Conservation (phyloP, 2,797 vertebrate genomes). For the Mycteria americana region DNA sequence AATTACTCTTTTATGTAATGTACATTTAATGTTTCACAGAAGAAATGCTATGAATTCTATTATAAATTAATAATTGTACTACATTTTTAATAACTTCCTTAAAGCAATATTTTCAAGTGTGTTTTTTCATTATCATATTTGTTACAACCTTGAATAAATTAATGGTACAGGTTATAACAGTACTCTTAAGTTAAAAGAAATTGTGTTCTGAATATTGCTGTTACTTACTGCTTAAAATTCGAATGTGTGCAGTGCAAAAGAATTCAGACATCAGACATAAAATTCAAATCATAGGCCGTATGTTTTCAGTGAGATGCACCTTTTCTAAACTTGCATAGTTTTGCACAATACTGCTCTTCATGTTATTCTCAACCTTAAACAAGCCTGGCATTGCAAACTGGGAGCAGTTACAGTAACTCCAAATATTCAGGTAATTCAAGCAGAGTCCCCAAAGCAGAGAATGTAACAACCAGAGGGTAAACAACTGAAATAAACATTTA, state of each 20-base stretch:
- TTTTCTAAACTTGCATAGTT: background rate
- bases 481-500: background rate
- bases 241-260: background rate
- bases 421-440: background rate
- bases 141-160: background rate
- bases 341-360: background rate
- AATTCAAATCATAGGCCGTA: background rate
- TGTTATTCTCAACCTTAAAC: background rate
- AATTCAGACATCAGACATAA: background rate
- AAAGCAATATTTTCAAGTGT: background rate
- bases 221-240: background rate
- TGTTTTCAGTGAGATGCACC: background rate
- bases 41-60: background rate
- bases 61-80: background rate
- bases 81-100: background rate
- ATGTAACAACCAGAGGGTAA: background rate
- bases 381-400: background rate
- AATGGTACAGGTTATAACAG: background rate
- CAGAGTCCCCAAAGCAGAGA: background rate
- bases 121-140: background rate
- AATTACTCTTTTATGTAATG: background rate
- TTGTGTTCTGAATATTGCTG: background rate
- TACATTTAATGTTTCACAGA: background rate
- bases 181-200: background rate
- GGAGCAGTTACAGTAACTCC: background rate